Conservation (phyloP, 2,888 invertebrate species). For the Vandiemenella viatica region DNA sequence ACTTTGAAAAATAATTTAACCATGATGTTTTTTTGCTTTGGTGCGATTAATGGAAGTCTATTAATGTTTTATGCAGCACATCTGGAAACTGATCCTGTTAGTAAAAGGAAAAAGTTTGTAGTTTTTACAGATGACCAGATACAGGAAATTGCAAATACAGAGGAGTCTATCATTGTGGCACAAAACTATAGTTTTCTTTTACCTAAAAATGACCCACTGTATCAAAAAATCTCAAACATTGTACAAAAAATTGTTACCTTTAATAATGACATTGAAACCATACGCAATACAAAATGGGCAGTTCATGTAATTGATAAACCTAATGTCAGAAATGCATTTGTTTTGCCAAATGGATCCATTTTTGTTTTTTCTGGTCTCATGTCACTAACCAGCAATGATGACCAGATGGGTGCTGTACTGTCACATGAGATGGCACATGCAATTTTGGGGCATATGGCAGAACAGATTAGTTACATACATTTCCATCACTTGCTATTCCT, state of each 20-base stretch:
- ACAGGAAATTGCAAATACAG: not conserved
- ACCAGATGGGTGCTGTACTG: not conserved
- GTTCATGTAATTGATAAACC: not conserved
- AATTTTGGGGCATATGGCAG: not conserved
- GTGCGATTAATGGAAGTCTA: not conserved
- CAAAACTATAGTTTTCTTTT: not conserved
- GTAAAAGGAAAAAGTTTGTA: not conserved
- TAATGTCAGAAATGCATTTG: not conserved
- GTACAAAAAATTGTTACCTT: not conserved
- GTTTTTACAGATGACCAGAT: not conserved
- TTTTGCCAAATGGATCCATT: not conserved
- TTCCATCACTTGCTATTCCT: not conserved
- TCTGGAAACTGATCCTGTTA: not conserved
- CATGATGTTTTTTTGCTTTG: not conserved
- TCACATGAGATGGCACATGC: not conserved
- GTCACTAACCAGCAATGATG: not conserved
- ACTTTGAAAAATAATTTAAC: not conserved
- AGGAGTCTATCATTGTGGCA: not conserved
- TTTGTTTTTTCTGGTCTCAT: constrained; percentile 1
- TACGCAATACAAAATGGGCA: not conserved
- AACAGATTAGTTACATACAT: not conserved
- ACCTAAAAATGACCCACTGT: not conserved
- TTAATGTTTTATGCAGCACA: not conserved
- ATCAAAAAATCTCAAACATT: not conserved
- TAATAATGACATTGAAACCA: not conserved